Conservation (phyloP, 1,140 invertebrate species). For the Drosophila miranda region DNA sequence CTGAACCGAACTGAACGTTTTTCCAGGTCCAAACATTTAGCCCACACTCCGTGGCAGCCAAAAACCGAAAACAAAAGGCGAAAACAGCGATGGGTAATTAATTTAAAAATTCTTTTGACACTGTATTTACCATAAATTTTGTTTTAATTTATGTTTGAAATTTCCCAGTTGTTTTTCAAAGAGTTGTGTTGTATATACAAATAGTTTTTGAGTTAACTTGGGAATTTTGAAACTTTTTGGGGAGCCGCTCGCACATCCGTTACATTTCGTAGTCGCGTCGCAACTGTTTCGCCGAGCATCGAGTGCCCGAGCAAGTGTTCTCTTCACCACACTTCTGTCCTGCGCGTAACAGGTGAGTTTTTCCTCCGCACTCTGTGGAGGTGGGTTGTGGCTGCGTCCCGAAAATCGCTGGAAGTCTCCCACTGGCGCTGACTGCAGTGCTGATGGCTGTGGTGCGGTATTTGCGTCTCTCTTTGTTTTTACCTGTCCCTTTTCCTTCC, state of each 20-base stretch:
- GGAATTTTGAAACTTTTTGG: constrained; percentile 28
- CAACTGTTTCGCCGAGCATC: constrained; percentile 55
- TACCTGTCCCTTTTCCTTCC: not conserved
- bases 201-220: constrained; percentile 35
- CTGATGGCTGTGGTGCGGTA: constrained; percentile 66
- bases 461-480: constrained; percentile 51
- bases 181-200: constrained; percentile 40
- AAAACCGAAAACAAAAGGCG: no score
- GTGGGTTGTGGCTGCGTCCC: constrained; percentile 4
- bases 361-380: constrained; percentile 2
- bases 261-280: constrained; percentile 70
- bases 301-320: constrained; percentile 11
- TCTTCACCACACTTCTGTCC: constrained; percentile 63
- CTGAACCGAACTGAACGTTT: no score
- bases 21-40: no score
- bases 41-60: no score
- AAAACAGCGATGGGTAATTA: no score
- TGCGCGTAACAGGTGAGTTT: constrained; percentile 73
- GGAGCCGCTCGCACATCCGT: constrained; percentile 61
- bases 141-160: constrained; percentile 19
- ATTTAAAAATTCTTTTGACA: no score
- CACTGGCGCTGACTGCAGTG: constrained; percentile 70
- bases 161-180: constrained; percentile 17
- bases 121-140: constrained; percentile 6
- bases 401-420: constrained; percentile 39